Conservation (phyloP, 2,797 vertebrate genomes). For the Gallinago nigripennis region DNA sequence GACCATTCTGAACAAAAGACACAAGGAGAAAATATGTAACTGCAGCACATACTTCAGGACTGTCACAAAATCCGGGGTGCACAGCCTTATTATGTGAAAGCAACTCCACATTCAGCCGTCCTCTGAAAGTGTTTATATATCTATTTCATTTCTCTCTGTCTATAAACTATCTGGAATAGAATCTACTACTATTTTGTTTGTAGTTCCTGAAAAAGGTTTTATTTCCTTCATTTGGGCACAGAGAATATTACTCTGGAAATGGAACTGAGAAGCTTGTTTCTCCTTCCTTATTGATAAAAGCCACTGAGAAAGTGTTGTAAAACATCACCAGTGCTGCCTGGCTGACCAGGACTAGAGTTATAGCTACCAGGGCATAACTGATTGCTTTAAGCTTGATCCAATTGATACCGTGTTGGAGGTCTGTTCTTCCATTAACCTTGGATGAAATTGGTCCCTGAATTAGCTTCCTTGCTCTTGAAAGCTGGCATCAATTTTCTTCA, state of each 20-base stretch:
- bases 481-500: constrained; percentile 64
- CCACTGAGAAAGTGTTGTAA: constrained; percentile 51
- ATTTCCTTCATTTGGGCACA: background rate
- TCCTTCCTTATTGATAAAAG: constrained; percentile 52
- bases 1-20: background rate
- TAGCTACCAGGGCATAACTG: constrained; percentile 65
- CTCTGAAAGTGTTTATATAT: background rate
- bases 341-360: constrained; percentile 51
- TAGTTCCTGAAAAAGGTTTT: background rate
- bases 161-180: constrained; percentile 36
- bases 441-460: constrained; percentile 70
- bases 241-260: constrained; percentile 33
- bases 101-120: background rate
- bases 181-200: constrained; percentile 13
- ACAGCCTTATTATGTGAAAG: background rate
- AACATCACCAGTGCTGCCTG: constrained; percentile 46
- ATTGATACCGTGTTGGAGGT: constrained; percentile 63
- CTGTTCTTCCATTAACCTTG: constrained; percentile 72
- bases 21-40: rapidly evolving
- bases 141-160: background rate
- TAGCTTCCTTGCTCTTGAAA: constrained; percentile 48
- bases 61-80: background rate
- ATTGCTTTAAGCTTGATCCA: constrained; percentile 62
- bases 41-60: background rate
- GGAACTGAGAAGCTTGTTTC: constrained; percentile 42